Base-by-base conservation (phyloP, 2,113 vertebrate species). In the Guaruba guarouba region DNA sequence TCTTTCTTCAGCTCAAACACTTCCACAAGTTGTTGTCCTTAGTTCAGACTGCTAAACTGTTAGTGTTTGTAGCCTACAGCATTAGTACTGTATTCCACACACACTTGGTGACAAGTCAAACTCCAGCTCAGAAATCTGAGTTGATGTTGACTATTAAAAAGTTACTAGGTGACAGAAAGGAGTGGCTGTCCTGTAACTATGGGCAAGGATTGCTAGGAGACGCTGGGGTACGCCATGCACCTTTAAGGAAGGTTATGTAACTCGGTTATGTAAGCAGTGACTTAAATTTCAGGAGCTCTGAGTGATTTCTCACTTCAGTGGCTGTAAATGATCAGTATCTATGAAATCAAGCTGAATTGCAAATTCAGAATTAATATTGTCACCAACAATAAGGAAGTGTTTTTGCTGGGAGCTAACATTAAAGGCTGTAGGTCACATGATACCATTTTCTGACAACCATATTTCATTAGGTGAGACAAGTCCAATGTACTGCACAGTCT, bases 121-220 rank as follows among this genome's bases (percentile, higher is more conserved):
- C 43, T 90, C 61, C 71, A 87, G 41, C 92, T 97, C 70, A 74
- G 84, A 76, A 96, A 69, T 81, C 43, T 66, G 37, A 95, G 86
- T 90, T 97, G 55, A 68, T 98, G 95, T 97, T 98, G 95, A 97
- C 94, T 51, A 91, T 81, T 79, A 88, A 94, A 79, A 97, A 94
- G 97, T 98, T 97, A 94, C 97, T 95, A 98, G 96, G 98, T 97
- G 95, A 98, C 95, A 95, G 90, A 57, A 78, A 94, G 96, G 84
- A 84, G 94, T 90, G 97, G 78, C 76, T 64, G 35, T 88, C 54
- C 46, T 68, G 88, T 84, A 95, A 66, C 77, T 24, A 63, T 0
- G 1, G 64, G 33, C 31, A 41, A 57, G 35, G 55, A 48, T 55
- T 92, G 20, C 57, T 78, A 75, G 71, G 63, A 82, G 73, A 69